phyloP scores from a whole-genome alignment of 2,888 invertebrate genomes.

The Chironomus riparius region DNA sequence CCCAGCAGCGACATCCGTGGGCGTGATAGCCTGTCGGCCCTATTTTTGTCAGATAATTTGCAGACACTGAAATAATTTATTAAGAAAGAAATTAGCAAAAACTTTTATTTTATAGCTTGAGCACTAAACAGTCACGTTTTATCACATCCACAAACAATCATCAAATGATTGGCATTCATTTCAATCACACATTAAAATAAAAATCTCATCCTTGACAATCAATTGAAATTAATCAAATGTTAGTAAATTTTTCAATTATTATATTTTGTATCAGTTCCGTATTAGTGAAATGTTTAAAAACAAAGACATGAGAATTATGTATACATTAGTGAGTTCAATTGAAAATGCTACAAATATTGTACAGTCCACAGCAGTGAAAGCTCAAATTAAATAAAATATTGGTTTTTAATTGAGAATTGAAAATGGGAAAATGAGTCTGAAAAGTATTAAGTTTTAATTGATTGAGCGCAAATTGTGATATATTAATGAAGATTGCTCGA shows the following conservation, averaged over 20 bases:
- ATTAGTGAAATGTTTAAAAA: too few relatives aligned
- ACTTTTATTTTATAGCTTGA: neutral
- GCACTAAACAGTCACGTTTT: neutral
- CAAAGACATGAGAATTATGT: too few relatives aligned
- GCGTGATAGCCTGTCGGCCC: conserved; percentile 62
- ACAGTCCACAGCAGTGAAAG: too few relatives aligned
- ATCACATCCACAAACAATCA: neutral
- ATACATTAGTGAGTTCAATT: too few relatives aligned
- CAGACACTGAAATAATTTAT: conserved; percentile 32
- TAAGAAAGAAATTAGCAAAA: neutral
- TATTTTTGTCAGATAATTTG: conserved; percentile 60
- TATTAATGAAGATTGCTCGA: too few relatives aligned
- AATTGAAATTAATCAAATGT: neutral
- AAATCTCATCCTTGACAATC: neutral
- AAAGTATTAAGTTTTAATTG: neutral
- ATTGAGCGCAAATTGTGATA: too few relatives aligned
- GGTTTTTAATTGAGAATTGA: conserved; percentile 3
- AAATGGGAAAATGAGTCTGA: neutral
- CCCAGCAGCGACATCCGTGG: conserved; percentile 89
- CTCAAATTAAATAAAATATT: neutral
- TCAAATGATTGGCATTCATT: neutral
- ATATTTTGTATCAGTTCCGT: neutral
- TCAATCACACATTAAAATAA: neutral
- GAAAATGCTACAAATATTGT: too few relatives aligned
- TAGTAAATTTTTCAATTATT: conserved; percentile 9